Base-by-base conservation (phyloP, 2,888 invertebrate species). In the Dione vanillae region DNA sequence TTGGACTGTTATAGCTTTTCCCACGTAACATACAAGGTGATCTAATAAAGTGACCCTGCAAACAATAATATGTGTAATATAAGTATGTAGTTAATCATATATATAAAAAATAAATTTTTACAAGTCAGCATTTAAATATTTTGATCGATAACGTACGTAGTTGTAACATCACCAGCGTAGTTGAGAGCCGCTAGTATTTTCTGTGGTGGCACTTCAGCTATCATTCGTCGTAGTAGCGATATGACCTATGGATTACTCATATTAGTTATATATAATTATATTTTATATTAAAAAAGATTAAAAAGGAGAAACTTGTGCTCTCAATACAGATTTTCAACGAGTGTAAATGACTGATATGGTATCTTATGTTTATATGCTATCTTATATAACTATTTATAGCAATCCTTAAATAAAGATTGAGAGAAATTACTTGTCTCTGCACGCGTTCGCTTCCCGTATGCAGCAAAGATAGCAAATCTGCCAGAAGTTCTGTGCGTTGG, bases 401-500 rank as follows among this genome's bases (percentile, higher is more conserved):
- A n/a, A n/a, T n/a, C n/a, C n/a, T n/a, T n/a, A n/a, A n/a, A n/a
- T n/a, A n/a, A n/a, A n/a, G n/a, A n/a, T n/a, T n/a, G n/a, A n/a
- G n/a, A n/a, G n/a, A n/a, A 27, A 43, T 41, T 83, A 96, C 98
- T 94, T 99, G 99, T 86, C 99, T 94, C 85, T 99, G 99, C 0
- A 99, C 98, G 71, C 99, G 94, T 66, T 98, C 98, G 79, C 98
- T 98, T 70, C 98, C 98, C 0, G 98, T 98, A 83, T 99, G 99
- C 41, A 99, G 91, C 9, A 99, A 92, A 74, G 96, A 96, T 51
- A 99, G 90, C 40, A 99, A 91, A 88, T 99, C 98, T 45, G 96
- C 95, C 1, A 99, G 92, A 64, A 99, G 89, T 40, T 96, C 97
- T 61, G 96, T 95, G 80, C 98, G 98, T 82, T 98, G 97, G 0